Base-by-base conservation (phyloP, 53 echinoderm and acorn worm species). In the Crossaster papposus region DNA sequence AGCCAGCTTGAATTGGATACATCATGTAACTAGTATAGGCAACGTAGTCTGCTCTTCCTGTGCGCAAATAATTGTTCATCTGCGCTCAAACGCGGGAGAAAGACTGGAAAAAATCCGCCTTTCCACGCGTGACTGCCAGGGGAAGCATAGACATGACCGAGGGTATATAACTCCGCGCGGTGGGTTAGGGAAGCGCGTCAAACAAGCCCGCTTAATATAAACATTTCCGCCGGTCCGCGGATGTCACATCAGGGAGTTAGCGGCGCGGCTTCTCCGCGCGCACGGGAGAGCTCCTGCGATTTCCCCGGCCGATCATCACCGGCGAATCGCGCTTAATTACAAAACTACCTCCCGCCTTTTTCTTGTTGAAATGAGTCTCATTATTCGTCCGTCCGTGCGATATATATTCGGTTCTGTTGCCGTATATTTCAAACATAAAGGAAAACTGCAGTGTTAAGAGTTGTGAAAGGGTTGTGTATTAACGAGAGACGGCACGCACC, bases 1-100 rank as follows among this genome's bases (percentile, higher is more conserved):
- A 17, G 54, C 52, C 79, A 81, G 24, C 58, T 38, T 26, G 65
- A 83, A 83, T 30, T 83, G 44, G 83, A 83, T 83, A 83, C 68
- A 83, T 53, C n/a, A 35, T 35, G 75, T 74, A 29, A 14, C 30
- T 35, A 35, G 75, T 74, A 44, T 44, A 44, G n/a, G n/a, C n/a
- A n/a, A n/a, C n/a, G n/a, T n/a, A n/a, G 44, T 9, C 44, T 44
- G 6, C 75, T 74, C 18, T 17, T 74, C 34, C 35, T 32, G 75
- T 30, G 52, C 20, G 72, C 73, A 85, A 85, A 85, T 85, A 85
- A 30, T 53, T 85, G 85, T 72, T 85, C 85, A 85, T 85, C 85
- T 85, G 85, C 72, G 52, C 70, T 31, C 30, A 68, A 70, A 32
- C 28, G 17, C 23, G 26, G 54, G 65, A 17, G 65, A 2, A 44